phyloP scores from a whole-genome alignment of 2,888 invertebrate genomes.

The Tachystola acroxantha region DNA sequence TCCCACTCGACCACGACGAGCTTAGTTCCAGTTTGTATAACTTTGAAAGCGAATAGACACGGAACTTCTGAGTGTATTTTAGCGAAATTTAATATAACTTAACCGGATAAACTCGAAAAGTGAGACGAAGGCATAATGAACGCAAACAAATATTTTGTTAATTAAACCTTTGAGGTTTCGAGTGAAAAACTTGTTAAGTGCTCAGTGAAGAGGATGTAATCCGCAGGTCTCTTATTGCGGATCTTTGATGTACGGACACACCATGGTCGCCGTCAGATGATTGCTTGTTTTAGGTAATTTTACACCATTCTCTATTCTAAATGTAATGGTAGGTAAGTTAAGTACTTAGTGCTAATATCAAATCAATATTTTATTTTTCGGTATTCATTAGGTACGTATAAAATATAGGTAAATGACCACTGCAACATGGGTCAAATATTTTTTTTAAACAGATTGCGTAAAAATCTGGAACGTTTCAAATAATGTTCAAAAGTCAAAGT shows the following conservation, averaged over 20 bases:
- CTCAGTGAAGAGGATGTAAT: conserved; percentile 35
- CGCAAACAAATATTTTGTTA: conserved; percentile 36
- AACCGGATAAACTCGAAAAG: conserved; percentile 30
- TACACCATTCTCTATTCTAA: neutral
- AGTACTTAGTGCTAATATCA: neutral
- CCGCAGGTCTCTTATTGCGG: conserved; percentile 3
- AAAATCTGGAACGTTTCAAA: too few relatives aligned
- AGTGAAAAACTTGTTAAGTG: conserved; percentile 56
- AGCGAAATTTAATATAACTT: conserved; percentile 42
- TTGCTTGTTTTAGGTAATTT: conserved; percentile 1
- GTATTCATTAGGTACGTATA: too few relatives aligned
- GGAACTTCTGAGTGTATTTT: conserved; percentile 45
- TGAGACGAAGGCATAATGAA: conserved; percentile 33
- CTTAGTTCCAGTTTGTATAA: conserved; percentile 30
- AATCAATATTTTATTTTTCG: too few relatives aligned
- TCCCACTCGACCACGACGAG: conserved; percentile 34
- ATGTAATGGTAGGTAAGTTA: neutral
- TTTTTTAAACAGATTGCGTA: too few relatives aligned
- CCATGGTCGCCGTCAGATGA: conserved; percentile 3
- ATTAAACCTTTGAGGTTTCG: conserved; percentile 30
- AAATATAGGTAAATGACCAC: too few relatives aligned
- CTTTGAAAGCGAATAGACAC: conserved; percentile 25
- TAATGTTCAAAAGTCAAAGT: too few relatives aligned
- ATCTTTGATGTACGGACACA: conserved; percentile 2
- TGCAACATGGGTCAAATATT: too few relatives aligned